Conservation (phyloP, 1,140 invertebrate genomes). For the Oreohelix idahoensis region DNA sequence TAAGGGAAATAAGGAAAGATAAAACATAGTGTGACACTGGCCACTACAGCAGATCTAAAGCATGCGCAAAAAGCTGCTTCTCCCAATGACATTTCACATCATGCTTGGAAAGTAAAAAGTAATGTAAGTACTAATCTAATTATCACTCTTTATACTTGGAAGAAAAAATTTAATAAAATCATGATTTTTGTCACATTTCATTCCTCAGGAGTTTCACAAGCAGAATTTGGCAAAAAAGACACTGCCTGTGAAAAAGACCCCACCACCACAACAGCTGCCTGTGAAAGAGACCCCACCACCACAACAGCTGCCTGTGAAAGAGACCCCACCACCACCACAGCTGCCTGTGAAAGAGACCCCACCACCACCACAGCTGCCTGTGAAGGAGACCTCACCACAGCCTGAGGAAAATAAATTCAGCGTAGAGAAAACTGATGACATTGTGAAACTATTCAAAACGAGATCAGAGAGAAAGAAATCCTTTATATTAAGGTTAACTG, state of each 20-base stretch:
- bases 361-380: neutral
- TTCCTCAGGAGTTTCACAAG: conserved; percentile 19
- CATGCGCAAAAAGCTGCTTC: too few relatives aligned
- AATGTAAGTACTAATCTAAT: too few relatives aligned
- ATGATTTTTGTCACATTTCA: too few relatives aligned
- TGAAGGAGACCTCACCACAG: too few relatives aligned
- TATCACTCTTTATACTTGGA: too few relatives aligned
- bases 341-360: neutral
- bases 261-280: neutral
- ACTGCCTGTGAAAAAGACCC: neutral
- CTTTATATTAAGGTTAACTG: too few relatives aligned
- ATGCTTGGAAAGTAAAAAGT: too few relatives aligned
- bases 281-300: neutral
- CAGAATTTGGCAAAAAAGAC: neutral
- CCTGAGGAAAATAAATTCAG: neutral
- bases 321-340: neutral
- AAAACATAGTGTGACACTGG: too few relatives aligned
- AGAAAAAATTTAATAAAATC: too few relatives aligned
- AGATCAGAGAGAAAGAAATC: neutral
- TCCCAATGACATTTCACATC: too few relatives aligned
- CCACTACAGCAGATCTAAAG: too few relatives aligned
- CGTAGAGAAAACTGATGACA: neutral
- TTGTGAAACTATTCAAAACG: neutral
- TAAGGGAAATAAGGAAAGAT: too few relatives aligned
- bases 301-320: neutral